Evolutionary conservation across 1,140 invertebrate species (phyloP).

Genomic region (Heliconius hewitsoni): DNA sequence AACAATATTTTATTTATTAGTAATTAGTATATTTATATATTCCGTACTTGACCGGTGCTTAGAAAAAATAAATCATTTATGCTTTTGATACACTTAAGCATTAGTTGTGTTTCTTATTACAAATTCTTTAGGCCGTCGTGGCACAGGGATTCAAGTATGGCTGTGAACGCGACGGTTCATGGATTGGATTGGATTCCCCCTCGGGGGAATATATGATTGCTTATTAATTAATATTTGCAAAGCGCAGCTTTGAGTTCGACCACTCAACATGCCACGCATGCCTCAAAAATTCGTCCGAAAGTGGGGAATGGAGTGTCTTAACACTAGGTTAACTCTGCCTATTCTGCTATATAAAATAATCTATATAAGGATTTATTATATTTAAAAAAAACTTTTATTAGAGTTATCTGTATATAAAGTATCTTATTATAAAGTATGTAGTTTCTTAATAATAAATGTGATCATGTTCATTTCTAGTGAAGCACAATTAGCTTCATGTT

Average conservation of each 20-base stretch:
- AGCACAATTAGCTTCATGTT: slow-evolving; percentile 33
- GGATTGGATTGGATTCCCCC: too few relatives aligned
- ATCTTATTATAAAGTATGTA: slow-evolving; percentile 28
- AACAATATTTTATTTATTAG: neutral
- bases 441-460: slow-evolving; percentile 31
- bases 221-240: too few relatives aligned
- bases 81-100: neutral
- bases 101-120: slow-evolving; percentile 1
- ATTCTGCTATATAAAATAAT: too few relatives aligned
- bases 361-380: too few relatives aligned
- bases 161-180: neutral
- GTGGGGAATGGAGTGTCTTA: too few relatives aligned
- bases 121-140: neutral
- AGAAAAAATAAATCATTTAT: neutral
- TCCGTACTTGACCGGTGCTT: neutral
- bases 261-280: too few relatives aligned
- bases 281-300: too few relatives aligned
- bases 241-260: too few relatives aligned
- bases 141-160: neutral
- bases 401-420: slow-evolving; percentile 15
- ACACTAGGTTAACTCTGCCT: too few relatives aligned
- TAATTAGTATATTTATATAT: neutral
- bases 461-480: slow-evolving; percentile 37
- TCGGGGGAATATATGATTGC: too few relatives aligned
- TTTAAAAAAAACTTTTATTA: slow-evolving; percentile 16